Conservation (phyloP, 2,113 vertebrate species). For the Ptilonorhynchus violaceus region DNA sequence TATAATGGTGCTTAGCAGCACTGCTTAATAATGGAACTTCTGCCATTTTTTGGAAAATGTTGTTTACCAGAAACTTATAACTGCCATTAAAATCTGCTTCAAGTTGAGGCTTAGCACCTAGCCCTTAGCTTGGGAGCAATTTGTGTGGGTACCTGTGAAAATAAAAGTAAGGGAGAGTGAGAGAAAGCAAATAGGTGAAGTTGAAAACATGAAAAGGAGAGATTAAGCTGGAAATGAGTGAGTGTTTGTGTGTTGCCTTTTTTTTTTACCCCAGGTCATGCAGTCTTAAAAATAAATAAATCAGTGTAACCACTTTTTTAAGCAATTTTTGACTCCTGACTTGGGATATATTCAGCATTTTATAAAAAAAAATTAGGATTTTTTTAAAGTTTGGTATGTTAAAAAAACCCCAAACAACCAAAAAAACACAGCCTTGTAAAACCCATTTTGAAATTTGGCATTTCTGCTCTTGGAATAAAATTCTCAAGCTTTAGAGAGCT, state of each 20-base stretch:
- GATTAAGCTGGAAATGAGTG: not conserved
- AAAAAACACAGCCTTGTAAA: not conserved
- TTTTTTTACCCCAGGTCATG: not conserved
- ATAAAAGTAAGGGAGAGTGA: not conserved
- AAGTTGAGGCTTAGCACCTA: not conserved
- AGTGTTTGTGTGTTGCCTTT: not conserved
- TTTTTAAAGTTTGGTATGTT: not conserved
- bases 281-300: not conserved
- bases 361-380: not conserved
- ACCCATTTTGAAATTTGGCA: not conserved
- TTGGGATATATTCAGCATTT: not conserved
- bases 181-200: not conserved
- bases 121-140: not conserved
- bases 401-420: not conserved
- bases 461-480: constrained; percentile 10
- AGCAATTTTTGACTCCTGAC: not conserved
- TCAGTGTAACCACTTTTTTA: not conserved
- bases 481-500: not conserved
- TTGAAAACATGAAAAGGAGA: not conserved
- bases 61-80: not conserved
- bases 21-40: not conserved
- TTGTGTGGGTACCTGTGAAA: not conserved
- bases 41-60: not conserved
- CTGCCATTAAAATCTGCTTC: not conserved
- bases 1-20: not conserved